Evolutionary conservation across 2,113 vertebrate species (phyloP), one percentile per base, ranked within the genome.

Genomic region (Pelusios castaneus): DNA sequence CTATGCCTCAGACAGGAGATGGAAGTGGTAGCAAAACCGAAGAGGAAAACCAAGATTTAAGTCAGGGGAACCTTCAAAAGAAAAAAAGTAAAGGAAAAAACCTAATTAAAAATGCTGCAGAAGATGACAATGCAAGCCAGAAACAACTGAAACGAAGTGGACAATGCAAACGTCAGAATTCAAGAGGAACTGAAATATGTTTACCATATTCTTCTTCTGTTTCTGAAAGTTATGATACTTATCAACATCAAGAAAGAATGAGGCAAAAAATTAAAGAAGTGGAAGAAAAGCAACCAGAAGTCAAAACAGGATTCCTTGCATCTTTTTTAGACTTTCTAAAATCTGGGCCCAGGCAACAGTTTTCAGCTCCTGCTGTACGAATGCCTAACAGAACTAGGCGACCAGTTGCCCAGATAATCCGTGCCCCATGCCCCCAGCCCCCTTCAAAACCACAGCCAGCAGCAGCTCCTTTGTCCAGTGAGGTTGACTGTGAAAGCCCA

Each of bases 251-350:
- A 95, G 99, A 99, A 97, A 99, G 98, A 95, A 99, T 99, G 97
- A 98, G 99, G 94, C 99, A 99, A 97, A 99, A 99, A 98, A 99
- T 99, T 85, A 99, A 98, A 94, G 99, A 99, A 96, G 99, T 99
- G 67, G 99, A 99, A 93, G 99, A 99, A 97, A 99, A 99, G 92
- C 99, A 99, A 78, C 99, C 99, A 83, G 99, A 99, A 96, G 99
- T 99, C 89, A 99, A 99, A 98, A 99, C 98, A 54, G 99, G 99
- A 89, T 99, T 99, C 96, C 99, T 99, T 16, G 99, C 99, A 76
- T 99, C 99, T 92, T 99, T 99, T 97, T 98, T 99, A 93, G 99
- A 99, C 98, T 99, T 99, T 95, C 98, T 99, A 11, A 99, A 99
- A 95, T 99, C 99, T 87, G 99, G 99, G 75, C 99, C 99, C 87